Conservation (phyloP, 2,888 invertebrate species). For the Metallyticus violacea region DNA sequence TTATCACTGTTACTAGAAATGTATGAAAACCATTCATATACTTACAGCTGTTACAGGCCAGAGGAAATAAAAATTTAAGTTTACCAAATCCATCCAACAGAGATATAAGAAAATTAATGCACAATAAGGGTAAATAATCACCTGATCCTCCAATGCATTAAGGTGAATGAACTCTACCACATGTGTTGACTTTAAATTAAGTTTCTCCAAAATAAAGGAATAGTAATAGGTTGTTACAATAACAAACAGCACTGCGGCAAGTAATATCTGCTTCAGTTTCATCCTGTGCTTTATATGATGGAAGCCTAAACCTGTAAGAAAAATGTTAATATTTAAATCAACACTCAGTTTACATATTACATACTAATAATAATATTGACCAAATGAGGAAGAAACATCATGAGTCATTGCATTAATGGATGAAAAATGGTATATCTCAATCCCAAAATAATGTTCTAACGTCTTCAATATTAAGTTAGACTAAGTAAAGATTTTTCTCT, state of each 20-base stretch:
- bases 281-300: background rate
- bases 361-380: too few species aligned
- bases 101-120: background rate
- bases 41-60: too few species aligned
- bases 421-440: too few species aligned
- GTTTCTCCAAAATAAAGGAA: background rate
- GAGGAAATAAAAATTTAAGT: background rate
- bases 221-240: background rate
- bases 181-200: background rate
- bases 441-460: too few species aligned
- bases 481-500: too few species aligned
- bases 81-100: background rate
- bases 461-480: too few species aligned
- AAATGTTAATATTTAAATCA: too few species aligned
- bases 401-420: too few species aligned
- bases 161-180: background rate
- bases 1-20: background rate
- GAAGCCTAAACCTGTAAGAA: background rate
- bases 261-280: background rate
- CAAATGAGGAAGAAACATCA: too few species aligned
- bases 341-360: too few species aligned
- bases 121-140: background rate
- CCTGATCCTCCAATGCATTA: background rate
- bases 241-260: background rate
- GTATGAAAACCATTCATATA: background rate